A percentile compares a stretch with the other conserved stretches of the same genome.
phyloP scores from a whole-genome alignment of 2,113 vertebrate genomes.

The Pteronura brasiliensis region DNA sequence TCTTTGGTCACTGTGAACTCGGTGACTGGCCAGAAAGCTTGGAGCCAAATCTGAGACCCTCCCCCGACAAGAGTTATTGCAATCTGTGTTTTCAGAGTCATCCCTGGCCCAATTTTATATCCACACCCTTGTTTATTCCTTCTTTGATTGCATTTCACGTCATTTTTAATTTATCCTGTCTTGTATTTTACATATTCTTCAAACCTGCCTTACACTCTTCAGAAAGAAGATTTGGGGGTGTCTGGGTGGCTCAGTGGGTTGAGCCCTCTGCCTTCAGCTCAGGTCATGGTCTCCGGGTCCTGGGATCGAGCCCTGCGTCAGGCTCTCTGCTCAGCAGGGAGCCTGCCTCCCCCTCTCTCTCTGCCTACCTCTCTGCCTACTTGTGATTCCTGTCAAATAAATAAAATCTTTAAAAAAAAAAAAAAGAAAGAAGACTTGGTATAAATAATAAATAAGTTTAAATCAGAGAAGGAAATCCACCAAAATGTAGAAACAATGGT shows the following conservation, averaged over 20 bases:
- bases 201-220: neutral
- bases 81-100: constrained; percentile 14
- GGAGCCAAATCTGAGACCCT: neutral
- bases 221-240: neutral
- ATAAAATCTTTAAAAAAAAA: too few species aligned
- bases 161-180: neutral
- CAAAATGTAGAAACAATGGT: neutral
- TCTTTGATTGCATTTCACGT: neutral
- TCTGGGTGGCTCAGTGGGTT: too few species aligned
- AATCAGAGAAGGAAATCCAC: neutral
- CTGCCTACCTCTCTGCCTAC: too few species aligned
- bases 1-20: neutral
- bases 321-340: too few species aligned
- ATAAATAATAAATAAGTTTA: neutral
- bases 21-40: neutral
- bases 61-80: neutral
- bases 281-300: too few species aligned
- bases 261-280: too few species aligned
- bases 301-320: too few species aligned
- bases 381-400: too few species aligned
- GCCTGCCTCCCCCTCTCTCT: too few species aligned
- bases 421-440: neutral
- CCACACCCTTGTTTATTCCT: constrained; percentile 14
- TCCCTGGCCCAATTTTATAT: neutral
- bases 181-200: neutral